Evolutionary conservation across 2,797 vertebrate species (phyloP), one percentile per base, ranked within the genome.

Genomic region (Mormyrops attenuatus): DNA sequence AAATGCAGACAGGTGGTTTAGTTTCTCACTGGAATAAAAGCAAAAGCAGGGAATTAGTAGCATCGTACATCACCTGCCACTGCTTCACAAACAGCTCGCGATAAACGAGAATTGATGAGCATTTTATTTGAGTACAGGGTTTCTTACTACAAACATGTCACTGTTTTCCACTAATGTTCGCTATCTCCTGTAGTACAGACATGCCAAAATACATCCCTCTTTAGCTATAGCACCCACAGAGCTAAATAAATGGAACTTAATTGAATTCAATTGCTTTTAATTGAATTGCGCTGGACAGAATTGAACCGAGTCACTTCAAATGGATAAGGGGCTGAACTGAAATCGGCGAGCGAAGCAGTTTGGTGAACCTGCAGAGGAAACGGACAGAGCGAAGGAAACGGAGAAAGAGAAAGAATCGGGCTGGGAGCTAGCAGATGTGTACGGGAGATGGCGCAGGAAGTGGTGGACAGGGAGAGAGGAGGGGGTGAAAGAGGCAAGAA

Each of bases 381-480:
- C 4, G 30, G 44, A 41, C 52, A 41, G 34, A 57, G 22, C 13
- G 13, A 87, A 5, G 1, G 88, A 89, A 52, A 87, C 13, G 6
- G n/a, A 30, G 85, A 57, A 8, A 1, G 73, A 84, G 38, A 73
- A 87, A 66, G 26, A 73, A 89, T 49, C 30, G 4, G 50, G 38
- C 66, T 26, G 80, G 41, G 89, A 88, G 90, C 90, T 89, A 86
- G 89, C 90, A 89, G 26, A 5, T 30, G 73, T 41, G 50, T 50
- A 44, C 4, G 20, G 3, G 73, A 82, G 73, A 57, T 92, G 90
- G 91, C 90, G 88, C 20, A 90, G 8, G 73, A 89, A 88, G 3
- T 3, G 22, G 52, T 41, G 73, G n/a, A 63, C 5, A 80, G 50
- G 1, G 73, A 26, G 90, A 3, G 85, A 88, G 88, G 57, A 49